phyloP scores from a whole-genome alignment of 35 echinoderm and acorn worm species.

The Chiridota heheva region DNA sequence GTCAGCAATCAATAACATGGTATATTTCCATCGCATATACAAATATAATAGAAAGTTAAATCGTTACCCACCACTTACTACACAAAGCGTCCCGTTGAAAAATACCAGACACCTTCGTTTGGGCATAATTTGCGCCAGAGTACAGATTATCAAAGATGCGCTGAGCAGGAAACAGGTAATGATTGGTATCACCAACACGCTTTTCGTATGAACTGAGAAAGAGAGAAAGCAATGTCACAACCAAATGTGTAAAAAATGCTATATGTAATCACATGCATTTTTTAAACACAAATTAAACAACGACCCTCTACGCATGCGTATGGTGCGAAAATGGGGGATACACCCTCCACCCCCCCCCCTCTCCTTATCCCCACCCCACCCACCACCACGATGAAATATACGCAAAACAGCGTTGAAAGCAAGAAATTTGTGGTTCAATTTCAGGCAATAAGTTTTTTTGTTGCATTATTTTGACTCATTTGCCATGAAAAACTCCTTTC shows the following conservation, averaged over 20 bases:
- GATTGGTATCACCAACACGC: slow-evolving; percentile 28
- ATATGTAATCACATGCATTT: background rate
- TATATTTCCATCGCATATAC: too few relatives aligned
- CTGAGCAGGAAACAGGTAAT: slow-evolving; percentile 45
- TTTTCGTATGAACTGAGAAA: slow-evolving; percentile 34
- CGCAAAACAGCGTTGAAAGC: background rate
- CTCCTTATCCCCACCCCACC: background rate
- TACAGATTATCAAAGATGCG: slow-evolving; percentile 41
- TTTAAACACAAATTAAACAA: background rate
- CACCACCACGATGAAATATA: background rate
- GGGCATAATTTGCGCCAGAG: slow-evolving; percentile 65
- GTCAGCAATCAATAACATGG: too few relatives aligned
- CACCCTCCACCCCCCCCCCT: slow-evolving; percentile 3
- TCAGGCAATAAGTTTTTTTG: too few relatives aligned
- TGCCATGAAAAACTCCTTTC: too few relatives aligned
- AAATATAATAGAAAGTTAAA: too few relatives aligned
- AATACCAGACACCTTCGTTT: slow-evolving; percentile 68
- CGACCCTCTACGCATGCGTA: background rate
- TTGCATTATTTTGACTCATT: too few relatives aligned
- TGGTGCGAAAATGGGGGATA: background rate
- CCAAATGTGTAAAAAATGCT: background rate
- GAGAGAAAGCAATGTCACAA: background rate
- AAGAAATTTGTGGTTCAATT: too few relatives aligned
- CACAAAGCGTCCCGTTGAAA: slow-evolving; percentile 45
- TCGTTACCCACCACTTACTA: slow-evolving; percentile 42